phyloP scores from a whole-genome alignment of 2,113 vertebrate species.

The Spea multiplicata region DNA sequence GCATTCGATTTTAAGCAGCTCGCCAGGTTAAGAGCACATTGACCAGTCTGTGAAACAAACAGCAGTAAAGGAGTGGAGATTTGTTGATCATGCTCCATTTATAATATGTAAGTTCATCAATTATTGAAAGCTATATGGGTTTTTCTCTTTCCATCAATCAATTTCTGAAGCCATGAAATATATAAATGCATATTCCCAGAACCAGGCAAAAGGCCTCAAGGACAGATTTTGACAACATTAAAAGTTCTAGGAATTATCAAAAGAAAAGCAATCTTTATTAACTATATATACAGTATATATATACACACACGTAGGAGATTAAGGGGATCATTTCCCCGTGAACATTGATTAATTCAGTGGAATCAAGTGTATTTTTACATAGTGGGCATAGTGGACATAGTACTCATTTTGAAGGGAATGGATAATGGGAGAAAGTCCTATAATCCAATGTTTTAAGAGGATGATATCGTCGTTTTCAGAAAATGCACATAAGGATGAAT shows the following conservation, averaged over 20 bases:
- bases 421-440: too few species aligned
- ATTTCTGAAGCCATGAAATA: conserved; percentile 42
- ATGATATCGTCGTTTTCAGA: too few species aligned
- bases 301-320: not conserved
- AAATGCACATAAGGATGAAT: too few species aligned
- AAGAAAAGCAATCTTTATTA: conserved; percentile 3
- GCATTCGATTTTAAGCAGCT: not conserved
- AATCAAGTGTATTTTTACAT: not conserved
- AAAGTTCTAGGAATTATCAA: conserved; percentile 1
- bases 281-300: conserved; percentile 15
- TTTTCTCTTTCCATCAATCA: conserved; percentile 20
- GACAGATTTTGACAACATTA: conserved; percentile 28
- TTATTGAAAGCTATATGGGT: conserved; percentile 31
- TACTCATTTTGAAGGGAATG: too few species aligned
- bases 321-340: not conserved
- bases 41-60: conserved; percentile 3
- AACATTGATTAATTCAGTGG: not conserved
- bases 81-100: conserved; percentile 37
- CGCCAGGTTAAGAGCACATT: not conserved
- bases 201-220: conserved; percentile 17
- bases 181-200: conserved; percentile 33
- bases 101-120: conserved; percentile 31
- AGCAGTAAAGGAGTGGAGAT: not conserved
- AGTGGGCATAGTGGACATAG: too few species aligned
- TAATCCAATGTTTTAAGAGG: too few species aligned